phyloP scores from a whole-genome alignment of 2,113 vertebrate species.

The Heliornis fulica region DNA sequence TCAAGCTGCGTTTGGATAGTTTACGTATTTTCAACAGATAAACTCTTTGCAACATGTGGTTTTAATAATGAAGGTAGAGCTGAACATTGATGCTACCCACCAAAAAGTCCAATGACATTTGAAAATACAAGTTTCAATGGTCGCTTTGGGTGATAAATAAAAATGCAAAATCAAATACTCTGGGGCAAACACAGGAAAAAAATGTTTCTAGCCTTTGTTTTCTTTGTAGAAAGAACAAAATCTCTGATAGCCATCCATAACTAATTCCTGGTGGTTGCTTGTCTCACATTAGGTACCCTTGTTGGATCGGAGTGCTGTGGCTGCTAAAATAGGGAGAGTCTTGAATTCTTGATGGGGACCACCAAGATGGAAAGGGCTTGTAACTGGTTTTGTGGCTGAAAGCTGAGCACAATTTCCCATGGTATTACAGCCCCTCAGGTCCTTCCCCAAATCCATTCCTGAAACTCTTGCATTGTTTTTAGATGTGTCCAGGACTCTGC shows the following conservation, averaged over 20 bases:
- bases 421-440: not conserved
- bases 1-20: not conserved
- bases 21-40: not conserved
- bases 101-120: not conserved
- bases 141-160: not conserved
- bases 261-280: not conserved
- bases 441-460: not conserved
- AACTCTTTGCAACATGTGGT: not conserved
- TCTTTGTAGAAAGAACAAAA: not conserved
- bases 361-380: not conserved
- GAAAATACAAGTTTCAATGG: not conserved
- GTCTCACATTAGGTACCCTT: not conserved
- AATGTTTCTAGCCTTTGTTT: not conserved
- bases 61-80: not conserved
- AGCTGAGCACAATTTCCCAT: not conserved
- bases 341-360: not conserved
- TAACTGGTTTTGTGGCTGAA: not conserved
- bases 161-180: not conserved
- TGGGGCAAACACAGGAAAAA: not conserved
- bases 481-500: not conserved
- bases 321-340: not conserved
- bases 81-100: not conserved
- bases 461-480: not conserved
- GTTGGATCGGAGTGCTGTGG: not conserved
- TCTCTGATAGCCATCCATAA: accelerated